A percentile compares a stretch with the other conserved stretches of the same genome.
phyloP scores from a whole-genome alignment of 2,113 vertebrate species.

The Lepisosteus oculatus region DNA sequence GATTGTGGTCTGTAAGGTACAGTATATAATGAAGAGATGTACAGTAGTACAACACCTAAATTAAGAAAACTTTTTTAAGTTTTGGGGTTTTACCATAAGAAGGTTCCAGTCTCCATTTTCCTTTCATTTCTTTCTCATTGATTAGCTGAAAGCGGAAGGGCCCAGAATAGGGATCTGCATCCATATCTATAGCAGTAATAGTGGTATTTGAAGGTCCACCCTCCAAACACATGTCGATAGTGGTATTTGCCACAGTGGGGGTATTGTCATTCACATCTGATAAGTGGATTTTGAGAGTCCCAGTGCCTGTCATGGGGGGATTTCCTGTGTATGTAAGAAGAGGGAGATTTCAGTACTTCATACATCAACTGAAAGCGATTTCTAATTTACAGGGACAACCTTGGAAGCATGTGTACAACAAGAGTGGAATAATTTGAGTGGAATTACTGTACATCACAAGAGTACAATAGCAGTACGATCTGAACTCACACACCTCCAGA shows the following conservation, averaged over 20 bases:
- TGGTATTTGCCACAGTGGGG: neutral
- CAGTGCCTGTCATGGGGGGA: conserved; percentile 49
- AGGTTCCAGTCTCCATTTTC: conserved; percentile 50
- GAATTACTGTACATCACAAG: no score
- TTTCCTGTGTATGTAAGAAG: conserved; percentile 30
- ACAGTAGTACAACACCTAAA: no score
- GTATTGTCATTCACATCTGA: conserved; percentile 40
- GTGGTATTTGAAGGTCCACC: conserved; percentile 2
- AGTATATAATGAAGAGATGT: no score
- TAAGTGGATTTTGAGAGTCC: conserved; percentile 35
- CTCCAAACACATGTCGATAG: conserved; percentile 38
- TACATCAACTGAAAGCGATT: no score
- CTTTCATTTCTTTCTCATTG: conserved; percentile 34
- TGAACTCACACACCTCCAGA: no score
- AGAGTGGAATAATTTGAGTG: no score
- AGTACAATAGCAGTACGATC: no score
- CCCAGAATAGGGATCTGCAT: conserved; percentile 35
- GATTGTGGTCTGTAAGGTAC: no score
- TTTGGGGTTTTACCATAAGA: conserved; percentile 34
- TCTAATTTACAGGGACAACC: no score
- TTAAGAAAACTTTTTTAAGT: no score
- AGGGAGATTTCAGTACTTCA: no score
- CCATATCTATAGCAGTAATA: conserved; percentile 37
- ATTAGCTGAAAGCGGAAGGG: conserved; percentile 52
- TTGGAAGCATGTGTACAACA: no score